These are phyloP conservation scores for Motacilla alba DNA, from an alignment of 2,113 vertebrate genomes.

Conservation along the genomic window DNA sequence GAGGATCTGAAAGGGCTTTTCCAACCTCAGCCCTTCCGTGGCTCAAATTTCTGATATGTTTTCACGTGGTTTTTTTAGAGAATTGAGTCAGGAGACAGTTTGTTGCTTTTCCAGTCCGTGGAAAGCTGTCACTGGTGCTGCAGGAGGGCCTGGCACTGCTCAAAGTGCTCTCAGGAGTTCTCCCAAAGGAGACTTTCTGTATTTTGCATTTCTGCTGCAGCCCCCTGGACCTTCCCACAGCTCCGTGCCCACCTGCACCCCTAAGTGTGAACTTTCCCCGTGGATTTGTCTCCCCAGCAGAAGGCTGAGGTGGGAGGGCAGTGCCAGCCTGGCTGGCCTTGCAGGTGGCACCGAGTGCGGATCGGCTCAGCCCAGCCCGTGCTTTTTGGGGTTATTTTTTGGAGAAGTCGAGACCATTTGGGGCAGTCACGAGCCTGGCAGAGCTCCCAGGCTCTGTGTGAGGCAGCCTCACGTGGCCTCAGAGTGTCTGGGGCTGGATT, in stretches of 20 bases:
- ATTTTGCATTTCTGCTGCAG: neutral
- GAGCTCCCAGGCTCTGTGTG: neutral
- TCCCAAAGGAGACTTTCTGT: rapidly evolving
- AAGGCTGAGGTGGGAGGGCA: neutral
- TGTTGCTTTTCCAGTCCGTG: neutral
- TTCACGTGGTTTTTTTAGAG: neutral
- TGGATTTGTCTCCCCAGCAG: neutral
- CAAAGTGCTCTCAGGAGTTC: rapidly evolving
- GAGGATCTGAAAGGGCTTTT: neutral
- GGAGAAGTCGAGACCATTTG: neutral
- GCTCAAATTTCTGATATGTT: neutral
- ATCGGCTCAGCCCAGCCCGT: no score
- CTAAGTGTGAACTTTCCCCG: neutral
- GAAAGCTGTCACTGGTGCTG: neutral
- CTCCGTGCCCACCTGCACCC: rapidly evolving
- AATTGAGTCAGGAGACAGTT: neutral
- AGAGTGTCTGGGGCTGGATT: neutral
- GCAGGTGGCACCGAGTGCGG: neutral
- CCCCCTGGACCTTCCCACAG: neutral
- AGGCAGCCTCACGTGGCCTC: neutral
- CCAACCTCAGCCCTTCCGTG: rapidly evolving
- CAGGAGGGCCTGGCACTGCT: neutral
- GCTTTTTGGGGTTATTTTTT: neutral
- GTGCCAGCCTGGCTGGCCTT: neutral
- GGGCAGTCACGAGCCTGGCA: neutral